phyloP scores from a whole-genome alignment of 2,113 vertebrate genomes.

The Actenoides hombroni region DNA sequence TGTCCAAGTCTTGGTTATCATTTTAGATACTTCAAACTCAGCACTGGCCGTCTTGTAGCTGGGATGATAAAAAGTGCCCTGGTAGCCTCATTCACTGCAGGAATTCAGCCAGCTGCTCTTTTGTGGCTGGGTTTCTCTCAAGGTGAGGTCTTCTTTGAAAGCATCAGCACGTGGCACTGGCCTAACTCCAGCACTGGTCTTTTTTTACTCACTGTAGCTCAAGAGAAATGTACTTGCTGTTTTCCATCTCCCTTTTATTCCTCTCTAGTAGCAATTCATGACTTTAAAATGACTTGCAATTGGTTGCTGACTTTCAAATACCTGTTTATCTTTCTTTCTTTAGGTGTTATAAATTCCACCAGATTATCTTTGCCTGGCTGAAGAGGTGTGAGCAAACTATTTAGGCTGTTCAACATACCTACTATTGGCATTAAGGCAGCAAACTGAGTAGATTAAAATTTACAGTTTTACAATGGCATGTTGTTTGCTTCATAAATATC shows the following conservation, averaged over 20 bases:
- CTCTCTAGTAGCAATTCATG: neutral
- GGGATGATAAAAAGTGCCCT: neutral
- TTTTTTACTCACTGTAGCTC: neutral
- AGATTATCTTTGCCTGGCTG: neutral
- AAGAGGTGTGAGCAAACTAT: neutral
- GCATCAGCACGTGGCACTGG: neutral
- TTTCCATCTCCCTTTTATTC: neutral
- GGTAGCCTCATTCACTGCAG: neutral
- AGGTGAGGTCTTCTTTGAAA: neutral
- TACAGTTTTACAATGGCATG: neutral
- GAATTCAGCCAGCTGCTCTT: neutral
- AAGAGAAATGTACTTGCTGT: neutral
- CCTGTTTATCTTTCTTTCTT: slow-evolving; percentile 11
- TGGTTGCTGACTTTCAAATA: neutral
- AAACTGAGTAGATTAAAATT: neutral
- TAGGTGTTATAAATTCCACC: neutral
- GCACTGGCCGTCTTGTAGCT: neutral
- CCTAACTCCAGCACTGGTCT: neutral
- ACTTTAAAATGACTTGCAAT: neutral
- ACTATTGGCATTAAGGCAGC: neutral
- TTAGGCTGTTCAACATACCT: neutral
- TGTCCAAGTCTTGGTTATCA: neutral
- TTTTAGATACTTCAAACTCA: neutral
- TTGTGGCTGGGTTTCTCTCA: neutral
- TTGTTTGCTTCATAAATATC: neutral